phyloP scores from a whole-genome alignment of 1,140 invertebrate species.

The Danaus plexippus region DNA sequence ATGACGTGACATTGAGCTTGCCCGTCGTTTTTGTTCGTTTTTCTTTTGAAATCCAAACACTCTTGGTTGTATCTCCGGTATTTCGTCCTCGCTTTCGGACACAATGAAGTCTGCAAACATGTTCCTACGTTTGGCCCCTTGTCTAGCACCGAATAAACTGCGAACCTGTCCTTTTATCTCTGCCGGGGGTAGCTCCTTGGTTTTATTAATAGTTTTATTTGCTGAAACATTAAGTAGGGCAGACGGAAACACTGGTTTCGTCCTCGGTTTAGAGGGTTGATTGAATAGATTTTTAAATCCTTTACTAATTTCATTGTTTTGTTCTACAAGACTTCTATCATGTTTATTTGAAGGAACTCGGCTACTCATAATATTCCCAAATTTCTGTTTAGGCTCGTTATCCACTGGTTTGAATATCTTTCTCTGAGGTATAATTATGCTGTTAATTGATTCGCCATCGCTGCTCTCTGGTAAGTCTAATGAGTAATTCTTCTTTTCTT shows the following conservation, averaged over 20 bases:
- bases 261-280: slow-evolving; percentile 27
- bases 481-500: slow-evolving; percentile 47
- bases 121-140: slow-evolving; percentile 46
- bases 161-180: slow-evolving; percentile 34
- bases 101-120: slow-evolving; percentile 55
- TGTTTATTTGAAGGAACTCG: slow-evolving; percentile 34
- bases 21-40: slow-evolving; percentile 17
- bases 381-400: slow-evolving; percentile 33
- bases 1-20: slow-evolving; percentile 21
- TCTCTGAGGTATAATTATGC: slow-evolving; percentile 52
- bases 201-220: slow-evolving; percentile 51
- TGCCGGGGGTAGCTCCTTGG: slow-evolving; percentile 27
- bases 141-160: slow-evolving; percentile 46
- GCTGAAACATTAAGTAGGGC: slow-evolving; percentile 42
- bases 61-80: slow-evolving; percentile 50
- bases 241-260: slow-evolving; percentile 42
- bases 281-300: slow-evolving; percentile 41
- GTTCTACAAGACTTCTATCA: slow-evolving; percentile 29
- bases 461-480: slow-evolving; percentile 55
- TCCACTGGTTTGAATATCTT: slow-evolving; percentile 52
- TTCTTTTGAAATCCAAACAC: slow-evolving; percentile 44
- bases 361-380: slow-evolving; percentile 33
- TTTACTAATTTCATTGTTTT: slow-evolving; percentile 39
- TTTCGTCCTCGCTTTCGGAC: slow-evolving; percentile 58
- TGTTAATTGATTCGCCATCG: slow-evolving; percentile 55